These are phyloP conservation scores for Synanceia verrucosa DNA, from an alignment of 2,797 vertebrate species.

Conservation along the genomic window DNA sequence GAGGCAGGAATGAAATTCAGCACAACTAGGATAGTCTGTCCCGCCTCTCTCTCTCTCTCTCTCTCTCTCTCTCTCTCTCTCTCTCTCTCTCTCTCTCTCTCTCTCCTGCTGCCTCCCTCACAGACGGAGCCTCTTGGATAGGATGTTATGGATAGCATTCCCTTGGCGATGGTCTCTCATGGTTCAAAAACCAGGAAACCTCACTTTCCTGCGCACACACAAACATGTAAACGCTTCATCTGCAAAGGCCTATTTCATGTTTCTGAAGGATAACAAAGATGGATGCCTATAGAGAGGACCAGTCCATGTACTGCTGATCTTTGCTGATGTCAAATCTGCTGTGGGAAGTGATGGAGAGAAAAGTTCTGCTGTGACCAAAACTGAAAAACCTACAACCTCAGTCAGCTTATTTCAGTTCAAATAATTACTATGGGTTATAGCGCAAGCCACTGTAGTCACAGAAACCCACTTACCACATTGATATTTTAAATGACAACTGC, in stretches of 20 bases:
- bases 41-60: not conserved
- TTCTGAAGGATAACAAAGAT: slow-evolving; percentile 53
- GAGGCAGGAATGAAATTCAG: slow-evolving; percentile 41
- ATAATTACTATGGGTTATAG: slow-evolving; percentile 34
- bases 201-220: slow-evolving; percentile 33
- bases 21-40: slow-evolving; percentile 16
- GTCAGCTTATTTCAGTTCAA: slow-evolving; percentile 42
- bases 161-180: slow-evolving; percentile 50
- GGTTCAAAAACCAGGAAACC: slow-evolving; percentile 56
- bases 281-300: slow-evolving; percentile 29
- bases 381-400: slow-evolving; percentile 25
- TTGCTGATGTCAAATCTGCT: slow-evolving; percentile 34
- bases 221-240: slow-evolving; percentile 15
- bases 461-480: slow-evolving; percentile 46
- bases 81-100: not conserved
- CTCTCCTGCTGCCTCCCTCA: not conserved
- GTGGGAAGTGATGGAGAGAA: slow-evolving; percentile 16
- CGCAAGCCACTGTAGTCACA: slow-evolving; percentile 32
- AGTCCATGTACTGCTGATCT: slow-evolving; percentile 36
- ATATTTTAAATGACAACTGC: slow-evolving; percentile 43
- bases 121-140: slow-evolving; percentile 40
- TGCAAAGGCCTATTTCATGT: slow-evolving; percentile 50
- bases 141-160: slow-evolving; percentile 67
- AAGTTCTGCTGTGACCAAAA: slow-evolving; percentile 13
- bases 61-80: not conserved